Percentiles rank a stretch among this genome's conserved stretches.
Conservation (phyloP, 2,797 vertebrate genomes). For the Yasuhikotakia modesta region DNA sequence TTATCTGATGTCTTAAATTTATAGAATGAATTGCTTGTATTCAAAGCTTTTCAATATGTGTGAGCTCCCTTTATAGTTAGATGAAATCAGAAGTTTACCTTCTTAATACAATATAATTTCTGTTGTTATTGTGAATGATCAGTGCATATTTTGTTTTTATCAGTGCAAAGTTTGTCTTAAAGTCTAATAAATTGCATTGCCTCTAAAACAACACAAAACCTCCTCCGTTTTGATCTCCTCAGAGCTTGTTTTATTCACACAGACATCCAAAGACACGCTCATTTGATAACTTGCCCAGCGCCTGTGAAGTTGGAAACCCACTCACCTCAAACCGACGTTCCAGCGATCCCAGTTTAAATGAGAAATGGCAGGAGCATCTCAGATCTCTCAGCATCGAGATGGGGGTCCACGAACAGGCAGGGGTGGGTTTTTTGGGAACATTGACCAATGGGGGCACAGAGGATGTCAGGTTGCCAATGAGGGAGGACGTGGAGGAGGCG, state of each 20-base stretch:
- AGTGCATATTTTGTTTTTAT: too few relatives aligned
- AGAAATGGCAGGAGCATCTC: slow-evolving; percentile 97
- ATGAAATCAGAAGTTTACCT: too few relatives aligned
- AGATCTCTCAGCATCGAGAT: slow-evolving; percentile 86
- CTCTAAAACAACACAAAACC: too few relatives aligned
- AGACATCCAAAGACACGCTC: slow-evolving; percentile 96
- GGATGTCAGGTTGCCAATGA: slow-evolving; percentile 44
- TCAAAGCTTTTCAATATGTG: too few relatives aligned
- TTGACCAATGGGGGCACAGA: slow-evolving; percentile 44
- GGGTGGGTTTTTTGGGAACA: slow-evolving; percentile 68
- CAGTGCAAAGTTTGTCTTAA: too few relatives aligned
- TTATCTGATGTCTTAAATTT: too few relatives aligned
- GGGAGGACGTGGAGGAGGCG: slow-evolving; percentile 65
- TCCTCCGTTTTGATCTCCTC: too few relatives aligned
- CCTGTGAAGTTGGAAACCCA: slow-evolving; percentile 84
- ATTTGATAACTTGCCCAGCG: slow-evolving; percentile 93
- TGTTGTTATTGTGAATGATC: too few relatives aligned
- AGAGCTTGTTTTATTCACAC: slow-evolving; percentile 2
- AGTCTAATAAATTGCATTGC: too few relatives aligned
- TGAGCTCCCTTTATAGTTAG: too few relatives aligned
- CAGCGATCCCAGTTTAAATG: slow-evolving; percentile 95
- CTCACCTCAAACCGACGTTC: slow-evolving; percentile 86
- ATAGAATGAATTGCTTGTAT: too few relatives aligned
- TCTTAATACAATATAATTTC: too few relatives aligned
- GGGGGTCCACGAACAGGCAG: slow-evolving; percentile 64